Evolutionary conservation across 2,797 vertebrate species (phyloP), one percentile per base, ranked within the genome.

Genomic region (Crypturellus tataupa): DNA sequence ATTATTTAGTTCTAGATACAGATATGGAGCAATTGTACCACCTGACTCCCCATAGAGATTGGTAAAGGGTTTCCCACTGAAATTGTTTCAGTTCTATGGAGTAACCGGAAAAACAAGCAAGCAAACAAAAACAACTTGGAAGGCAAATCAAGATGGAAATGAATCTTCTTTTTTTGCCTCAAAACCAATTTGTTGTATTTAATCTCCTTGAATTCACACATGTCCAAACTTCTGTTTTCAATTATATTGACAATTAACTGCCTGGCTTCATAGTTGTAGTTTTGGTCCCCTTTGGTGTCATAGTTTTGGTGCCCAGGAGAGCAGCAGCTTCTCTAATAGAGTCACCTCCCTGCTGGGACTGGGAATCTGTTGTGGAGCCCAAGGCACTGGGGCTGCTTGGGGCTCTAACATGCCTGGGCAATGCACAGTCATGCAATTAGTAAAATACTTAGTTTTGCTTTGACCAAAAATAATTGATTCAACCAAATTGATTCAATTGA

Each of bases 201-300:
- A 56, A 12, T 58, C 12, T 86, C 23, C 40, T 92, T 60, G 49
- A 70, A 69, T 21, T 71, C 80, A 82, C 0, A 0, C 39, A 33
- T 12, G 17, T 68, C 87, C 44, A 82, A 33, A 42, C 8, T 6
- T 17, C 21, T 4, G 29, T 71, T 96, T 93, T 72, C 39, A 60
- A 29, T 64, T 25, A 39, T 31, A 27, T 1, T 56, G 58, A 35
- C 0, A 1, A 19, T 6, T 63, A 83, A 11, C 27, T 85, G 49
- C 31, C 70, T 89, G 77, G 46, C 58, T 71, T 80, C n/a, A 27
- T 1, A 25, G 19, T 19, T 75, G 69, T 56, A 77, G 46, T 77
- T 95, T 67, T 25, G n/a, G 56, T 76, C 44, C 18, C 21, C 35
- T 85, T 87, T 85, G 80, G 46, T 91, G 56, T 27, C n/a, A 64